Conservation (phyloP, 2,888 invertebrate species). For the Odontomyia ornata region DNA sequence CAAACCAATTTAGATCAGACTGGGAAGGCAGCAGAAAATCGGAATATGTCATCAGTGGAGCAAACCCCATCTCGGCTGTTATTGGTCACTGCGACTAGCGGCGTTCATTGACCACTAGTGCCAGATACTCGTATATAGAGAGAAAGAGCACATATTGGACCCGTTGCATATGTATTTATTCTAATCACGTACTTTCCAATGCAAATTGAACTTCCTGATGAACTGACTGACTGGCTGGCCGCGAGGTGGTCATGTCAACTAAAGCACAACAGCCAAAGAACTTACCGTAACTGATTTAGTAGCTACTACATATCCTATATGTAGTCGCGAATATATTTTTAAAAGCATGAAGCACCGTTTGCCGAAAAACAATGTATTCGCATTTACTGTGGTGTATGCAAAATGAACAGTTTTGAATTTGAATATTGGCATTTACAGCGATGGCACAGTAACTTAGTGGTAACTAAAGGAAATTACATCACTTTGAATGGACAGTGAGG, state of each 20-base stretch:
- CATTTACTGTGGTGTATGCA: too few relatives aligned
- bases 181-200: slow-evolving; percentile 37
- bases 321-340: too few relatives aligned
- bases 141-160: neutral
- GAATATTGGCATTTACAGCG: too few relatives aligned
- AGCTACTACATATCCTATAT: too few relatives aligned
- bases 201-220: slow-evolving; percentile 36
- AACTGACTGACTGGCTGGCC: slow-evolving; percentile 1
- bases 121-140: neutral
- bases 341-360: too few relatives aligned
- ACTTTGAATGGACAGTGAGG: too few relatives aligned
- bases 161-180: slow-evolving; percentile 16
- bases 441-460: too few relatives aligned
- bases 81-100: neutral
- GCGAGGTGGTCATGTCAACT: neutral
- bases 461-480: too few relatives aligned
- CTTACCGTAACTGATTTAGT: neutral
- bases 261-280: neutral
- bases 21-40: neutral
- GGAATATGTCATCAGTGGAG: neutral
- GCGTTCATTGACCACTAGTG: slow-evolving; percentile 5
- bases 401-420: too few relatives aligned
- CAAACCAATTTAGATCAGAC: neutral
- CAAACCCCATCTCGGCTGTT: neutral
- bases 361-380: too few relatives aligned